Evolutionary conservation across 2,888 invertebrate species (phyloP).

Genomic region (Rhynchonema sp.): DNA sequence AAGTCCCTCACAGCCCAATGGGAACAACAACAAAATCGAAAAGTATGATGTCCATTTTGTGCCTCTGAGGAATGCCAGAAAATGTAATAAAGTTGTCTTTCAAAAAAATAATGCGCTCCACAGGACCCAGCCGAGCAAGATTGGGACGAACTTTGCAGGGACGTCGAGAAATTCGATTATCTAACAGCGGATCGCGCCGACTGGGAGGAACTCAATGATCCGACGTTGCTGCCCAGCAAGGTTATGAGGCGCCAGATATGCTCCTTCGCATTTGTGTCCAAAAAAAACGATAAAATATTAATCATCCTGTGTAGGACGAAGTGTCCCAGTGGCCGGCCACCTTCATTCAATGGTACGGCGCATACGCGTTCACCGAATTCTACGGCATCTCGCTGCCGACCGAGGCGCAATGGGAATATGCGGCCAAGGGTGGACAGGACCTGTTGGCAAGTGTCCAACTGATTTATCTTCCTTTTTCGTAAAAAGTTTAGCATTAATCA

Average conservation of each 20-base stretch:
- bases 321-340: neutral
- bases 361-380: neutral
- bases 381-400: neutral
- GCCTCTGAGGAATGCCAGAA: too few relatives aligned
- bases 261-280: too few relatives aligned
- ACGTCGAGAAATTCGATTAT: neutral
- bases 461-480: too few relatives aligned
- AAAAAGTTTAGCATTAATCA: too few relatives aligned
- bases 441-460: too few relatives aligned
- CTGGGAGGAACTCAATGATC: neutral
- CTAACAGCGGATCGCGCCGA: neutral
- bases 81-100: too few relatives aligned
- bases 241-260: too few relatives aligned
- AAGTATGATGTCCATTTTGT: too few relatives aligned
- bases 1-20: too few relatives aligned
- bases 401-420: neutral
- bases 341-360: neutral
- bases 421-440: neutral
- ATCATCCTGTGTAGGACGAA: neutral
- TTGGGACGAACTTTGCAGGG: neutral
- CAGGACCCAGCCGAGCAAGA: neutral
- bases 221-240: neutral
- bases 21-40: too few relatives aligned
- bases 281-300: neutral
- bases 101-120: too few relatives aligned